Evolutionary conservation across 2,797 vertebrate species (phyloP), one percentile per base, ranked within the genome.

Genomic region (Triplophysa bombifrons): DNA sequence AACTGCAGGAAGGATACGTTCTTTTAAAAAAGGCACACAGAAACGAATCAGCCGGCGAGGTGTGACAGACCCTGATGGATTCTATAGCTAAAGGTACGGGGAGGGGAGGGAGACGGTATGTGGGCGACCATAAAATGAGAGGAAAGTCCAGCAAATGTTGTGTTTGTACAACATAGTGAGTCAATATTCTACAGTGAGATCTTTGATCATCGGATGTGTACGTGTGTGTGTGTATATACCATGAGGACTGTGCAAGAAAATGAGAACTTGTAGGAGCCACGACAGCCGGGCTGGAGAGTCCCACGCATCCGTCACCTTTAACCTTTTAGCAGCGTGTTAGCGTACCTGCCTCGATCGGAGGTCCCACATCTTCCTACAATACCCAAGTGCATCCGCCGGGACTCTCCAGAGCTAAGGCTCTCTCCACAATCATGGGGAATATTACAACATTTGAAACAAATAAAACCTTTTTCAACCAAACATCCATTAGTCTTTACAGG

Each of bases 261-360:
- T 38, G 60, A 83, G 78, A 81, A 84, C 78, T 85, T 77, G 17
- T 48, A 64, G 51, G 74, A 85, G 74, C 72, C 58, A 61, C 27
- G 74, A 72, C 44, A 70, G 67, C 60, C 30, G 53, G 64, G 38
- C 53, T 76, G 78, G 78, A 82, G 72, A 75, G 60, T 80, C 74
- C 58, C 73, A 56, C 53, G 41, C 66, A 76, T 74, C 76, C 70
- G 75, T 81, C 72, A 77, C 82, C 72, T 58, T 69, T 27, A n/a
- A 82, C 20, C 90, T 69, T 80, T 80, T 89, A 92, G 93, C 93
- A 93, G 92, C 90, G 85, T 83, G 78, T 81, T 83, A 80, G 74
- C 64, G 83, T 83, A 79, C 71, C 82, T 81, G 69, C 68, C 71
- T 72, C 72, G 77, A 80, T 89, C 86, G 85, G 86, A 87, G 88